Conservation (phyloP, 2,888 invertebrate species). For the Oscheius sp. region DNA sequence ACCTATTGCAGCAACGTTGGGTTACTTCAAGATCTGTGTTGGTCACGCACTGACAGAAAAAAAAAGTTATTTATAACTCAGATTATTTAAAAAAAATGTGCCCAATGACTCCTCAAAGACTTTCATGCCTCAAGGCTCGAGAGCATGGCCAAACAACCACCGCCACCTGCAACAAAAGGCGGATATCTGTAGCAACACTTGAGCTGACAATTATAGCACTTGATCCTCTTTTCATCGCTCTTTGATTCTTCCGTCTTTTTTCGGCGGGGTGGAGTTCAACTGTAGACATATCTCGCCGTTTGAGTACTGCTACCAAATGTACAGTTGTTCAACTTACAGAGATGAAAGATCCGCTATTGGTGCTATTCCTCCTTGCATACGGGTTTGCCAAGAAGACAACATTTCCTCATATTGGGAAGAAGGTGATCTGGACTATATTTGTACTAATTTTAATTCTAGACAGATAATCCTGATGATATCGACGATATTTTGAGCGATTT, state of each 20-base stretch:
- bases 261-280: not conserved
- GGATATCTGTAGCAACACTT: conserved; percentile 24
- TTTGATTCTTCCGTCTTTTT: not conserved
- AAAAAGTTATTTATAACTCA: too few species aligned
- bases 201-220: conserved; percentile 6
- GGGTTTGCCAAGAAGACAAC: too few species aligned
- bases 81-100: too few species aligned
- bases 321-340: conserved; percentile 13
- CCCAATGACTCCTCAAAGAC: not conserved
- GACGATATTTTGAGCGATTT: conserved; percentile 13
- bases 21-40: too few species aligned
- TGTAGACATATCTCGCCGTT: conserved; percentile 16
- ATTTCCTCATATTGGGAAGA: too few species aligned
- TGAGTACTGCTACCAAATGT: conserved; percentile 12
- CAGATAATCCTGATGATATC: conserved; percentile 2
- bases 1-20: too few species aligned
- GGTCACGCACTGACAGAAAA: too few species aligned
- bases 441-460: not conserved
- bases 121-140: not conserved
- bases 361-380: not conserved
- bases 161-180: conserved; percentile 14
- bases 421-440: too few species aligned
- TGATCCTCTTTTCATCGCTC: not conserved
- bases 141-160: conserved; percentile 10
- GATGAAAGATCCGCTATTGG: conserved; percentile 1